A percentile compares a stretch with the other conserved stretches of the same genome.
These are phyloP conservation scores for Morpho helenor DNA, from an alignment of 2,888 invertebrate species.

Conservation along the genomic window DNA sequence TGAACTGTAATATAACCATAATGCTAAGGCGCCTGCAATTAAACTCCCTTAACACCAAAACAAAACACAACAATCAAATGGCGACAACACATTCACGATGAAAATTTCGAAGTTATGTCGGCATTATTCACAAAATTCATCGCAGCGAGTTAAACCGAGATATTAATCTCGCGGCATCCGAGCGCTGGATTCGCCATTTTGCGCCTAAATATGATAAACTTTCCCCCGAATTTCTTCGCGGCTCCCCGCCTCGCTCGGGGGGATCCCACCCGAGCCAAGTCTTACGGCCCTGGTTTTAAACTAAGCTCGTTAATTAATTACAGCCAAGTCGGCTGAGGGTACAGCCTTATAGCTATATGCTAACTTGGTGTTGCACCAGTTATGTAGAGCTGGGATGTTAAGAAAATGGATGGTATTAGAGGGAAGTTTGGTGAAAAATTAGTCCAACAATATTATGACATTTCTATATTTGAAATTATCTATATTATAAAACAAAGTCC, in stretches of 20 bases:
- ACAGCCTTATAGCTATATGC: constrained; percentile 72
- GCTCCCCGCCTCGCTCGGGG: constrained; percentile 51
- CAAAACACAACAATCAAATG: constrained; percentile 26
- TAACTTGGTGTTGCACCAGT: constrained; percentile 66
- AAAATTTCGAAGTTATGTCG: constrained; percentile 63
- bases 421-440: constrained; percentile 8
- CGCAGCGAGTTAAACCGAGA: constrained; percentile 74
- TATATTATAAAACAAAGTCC: too few species aligned
- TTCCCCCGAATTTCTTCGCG: constrained; percentile 76
- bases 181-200: constrained; percentile 78
- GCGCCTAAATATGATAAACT: constrained; percentile 80
- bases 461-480: too few species aligned
- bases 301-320: constrained; percentile 81
- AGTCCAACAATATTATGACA: background rate
- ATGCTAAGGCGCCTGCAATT: constrained; percentile 1
- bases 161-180: constrained; percentile 76
- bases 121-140: constrained; percentile 72
- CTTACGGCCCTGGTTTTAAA: constrained; percentile 80
- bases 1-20: constrained; percentile 3
- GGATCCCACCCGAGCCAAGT: constrained; percentile 59
- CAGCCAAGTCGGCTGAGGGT: constrained; percentile 74
- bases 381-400: constrained; percentile 24
- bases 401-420: constrained; percentile 10
- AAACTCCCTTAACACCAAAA: constrained; percentile 16
- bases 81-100: constrained; percentile 34